A percentile compares a stretch with the other conserved stretches of the same genome.
Conservation (phyloP, 2,113 vertebrate genomes). For the Calidris pugnax region DNA sequence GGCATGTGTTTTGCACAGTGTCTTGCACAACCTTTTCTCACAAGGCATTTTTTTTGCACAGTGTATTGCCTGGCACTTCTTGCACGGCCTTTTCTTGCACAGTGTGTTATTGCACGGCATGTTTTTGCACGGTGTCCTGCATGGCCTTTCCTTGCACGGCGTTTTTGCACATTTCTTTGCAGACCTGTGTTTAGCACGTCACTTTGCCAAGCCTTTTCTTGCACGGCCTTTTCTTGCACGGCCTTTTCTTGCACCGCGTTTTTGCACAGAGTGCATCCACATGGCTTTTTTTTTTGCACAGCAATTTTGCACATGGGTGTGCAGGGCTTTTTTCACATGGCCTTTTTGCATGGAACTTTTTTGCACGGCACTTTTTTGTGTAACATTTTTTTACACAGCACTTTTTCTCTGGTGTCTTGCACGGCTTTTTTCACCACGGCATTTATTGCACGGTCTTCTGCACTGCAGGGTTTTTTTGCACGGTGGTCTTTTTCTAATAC, state of each 20-base stretch:
- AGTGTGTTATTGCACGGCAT: too few relatives aligned
- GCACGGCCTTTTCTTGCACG: background rate
- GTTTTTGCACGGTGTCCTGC: background rate
- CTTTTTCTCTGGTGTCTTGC: too few relatives aligned
- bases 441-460: background rate
- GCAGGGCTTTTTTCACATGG: background rate
- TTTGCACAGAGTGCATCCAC: fast-evolving
- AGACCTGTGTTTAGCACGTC: background rate
- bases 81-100: fast-evolving
- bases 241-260: fast-evolving
- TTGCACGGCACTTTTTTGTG: too few relatives aligned
- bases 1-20: too few relatives aligned
- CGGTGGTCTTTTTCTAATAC: background rate
- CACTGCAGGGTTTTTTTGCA: background rate
- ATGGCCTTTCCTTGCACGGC: fast-evolving
- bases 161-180: background rate
- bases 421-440: fast-evolving
- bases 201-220: background rate
- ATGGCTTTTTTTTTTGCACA: background rate
- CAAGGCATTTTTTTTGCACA: background rate
- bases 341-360: background rate
- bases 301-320: background rate
- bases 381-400: too few relatives aligned
- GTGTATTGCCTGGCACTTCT: fast-evolving
- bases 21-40: too few relatives aligned